These are phyloP conservation scores for Microtus ochrogaster DNA, from an alignment of 2,113 vertebrate genomes.

Conservation along the genomic window DNA sequence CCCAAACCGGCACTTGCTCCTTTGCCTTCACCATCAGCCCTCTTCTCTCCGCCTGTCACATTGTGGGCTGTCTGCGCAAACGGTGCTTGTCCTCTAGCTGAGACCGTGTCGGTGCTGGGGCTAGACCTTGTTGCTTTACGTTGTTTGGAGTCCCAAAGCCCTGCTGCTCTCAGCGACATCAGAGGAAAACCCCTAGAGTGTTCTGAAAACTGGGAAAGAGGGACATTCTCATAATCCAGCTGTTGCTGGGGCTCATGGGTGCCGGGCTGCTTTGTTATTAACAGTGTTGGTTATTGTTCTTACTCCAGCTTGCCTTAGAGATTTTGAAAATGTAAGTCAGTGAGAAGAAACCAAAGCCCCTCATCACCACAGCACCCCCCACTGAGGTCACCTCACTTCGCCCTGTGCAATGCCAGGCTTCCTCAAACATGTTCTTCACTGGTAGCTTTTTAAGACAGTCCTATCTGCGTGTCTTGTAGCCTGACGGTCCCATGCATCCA, in stretches of 20 bases:
- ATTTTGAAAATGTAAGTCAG: not conserved
- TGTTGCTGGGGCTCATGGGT: not conserved
- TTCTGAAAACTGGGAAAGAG: not conserved
- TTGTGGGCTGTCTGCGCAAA: not conserved
- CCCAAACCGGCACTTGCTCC: rapidly evolving
- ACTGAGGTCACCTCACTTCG: not conserved
- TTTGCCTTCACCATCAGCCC: not conserved
- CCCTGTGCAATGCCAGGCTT: not conserved
- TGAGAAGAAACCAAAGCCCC: not conserved
- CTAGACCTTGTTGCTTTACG: not conserved
- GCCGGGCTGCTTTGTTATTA: not conserved
- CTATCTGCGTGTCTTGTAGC: not conserved
- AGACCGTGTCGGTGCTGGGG: not conserved
- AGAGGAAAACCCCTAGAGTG: not conserved
- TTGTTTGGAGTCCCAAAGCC: rapidly evolving
- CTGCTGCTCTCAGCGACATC: not conserved
- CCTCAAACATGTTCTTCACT: not conserved
- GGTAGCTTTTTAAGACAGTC: not conserved
- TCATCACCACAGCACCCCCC: not conserved
- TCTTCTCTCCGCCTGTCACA: rapidly evolving
- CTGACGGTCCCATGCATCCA: not conserved
- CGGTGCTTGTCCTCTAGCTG: not conserved
- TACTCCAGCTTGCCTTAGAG: not conserved
- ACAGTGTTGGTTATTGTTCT: not conserved
- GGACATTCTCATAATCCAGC: not conserved